These are phyloP conservation scores for Chiloscyllium plagiosum DNA, from an alignment of 2,113 vertebrate genomes.

Conservation along the genomic window DNA sequence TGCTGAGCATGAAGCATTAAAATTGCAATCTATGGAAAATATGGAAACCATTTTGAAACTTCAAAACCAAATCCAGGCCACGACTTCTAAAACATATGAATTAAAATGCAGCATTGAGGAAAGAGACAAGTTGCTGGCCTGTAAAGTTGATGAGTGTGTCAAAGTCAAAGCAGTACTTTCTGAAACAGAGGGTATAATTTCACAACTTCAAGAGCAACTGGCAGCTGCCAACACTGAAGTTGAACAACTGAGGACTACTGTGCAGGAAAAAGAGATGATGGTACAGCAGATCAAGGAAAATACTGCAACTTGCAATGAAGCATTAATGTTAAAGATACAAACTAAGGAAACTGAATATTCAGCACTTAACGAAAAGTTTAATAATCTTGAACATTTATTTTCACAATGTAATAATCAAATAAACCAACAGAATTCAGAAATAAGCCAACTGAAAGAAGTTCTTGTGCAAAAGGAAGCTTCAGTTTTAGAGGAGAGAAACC, in stretches of 20 bases:
- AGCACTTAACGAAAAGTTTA: constrained; percentile 55
- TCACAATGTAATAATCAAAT: constrained; percentile 51
- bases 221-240: constrained; percentile 55
- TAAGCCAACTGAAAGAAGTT: constrained; percentile 47
- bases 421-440: constrained; percentile 49
- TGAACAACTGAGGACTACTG: constrained; percentile 46
- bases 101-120: constrained; percentile 50
- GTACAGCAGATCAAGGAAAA: constrained; percentile 46
- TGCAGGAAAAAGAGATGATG: constrained; percentile 58
- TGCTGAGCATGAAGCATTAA: constrained; percentile 55
- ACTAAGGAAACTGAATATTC: constrained; percentile 60
- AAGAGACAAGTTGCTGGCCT: constrained; percentile 58
- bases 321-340: constrained; percentile 50
- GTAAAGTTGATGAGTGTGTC: constrained; percentile 51
- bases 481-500: constrained; percentile 48
- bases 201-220: constrained; percentile 49
- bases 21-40: constrained; percentile 58
- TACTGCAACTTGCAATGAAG: constrained; percentile 48
- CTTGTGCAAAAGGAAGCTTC: constrained; percentile 52
- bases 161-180: constrained; percentile 51
- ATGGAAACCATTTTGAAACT: constrained; percentile 59
- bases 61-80: constrained; percentile 51
- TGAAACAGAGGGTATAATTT: constrained; percentile 51
- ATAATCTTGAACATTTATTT: constrained; percentile 53
- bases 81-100: constrained; percentile 46